phyloP scores from a whole-genome alignment of 2,113 vertebrate species.

The Pipa parva region DNA sequence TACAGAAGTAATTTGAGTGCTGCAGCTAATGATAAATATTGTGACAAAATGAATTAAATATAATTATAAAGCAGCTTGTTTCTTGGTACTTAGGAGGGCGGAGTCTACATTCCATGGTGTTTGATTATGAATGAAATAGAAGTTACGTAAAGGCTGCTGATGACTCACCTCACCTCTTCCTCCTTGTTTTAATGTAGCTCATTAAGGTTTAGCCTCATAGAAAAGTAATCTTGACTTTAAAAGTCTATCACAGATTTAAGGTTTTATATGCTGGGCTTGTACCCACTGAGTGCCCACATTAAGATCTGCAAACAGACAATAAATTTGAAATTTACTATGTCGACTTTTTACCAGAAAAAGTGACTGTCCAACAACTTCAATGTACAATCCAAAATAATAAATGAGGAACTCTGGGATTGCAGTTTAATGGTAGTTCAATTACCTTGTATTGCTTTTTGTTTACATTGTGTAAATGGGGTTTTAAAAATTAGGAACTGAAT shows the following conservation, averaged over 20 bases:
- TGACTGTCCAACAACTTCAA: conserved; percentile 68
- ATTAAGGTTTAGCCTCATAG: conserved; percentile 58
- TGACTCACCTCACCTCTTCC: conserved; percentile 58
- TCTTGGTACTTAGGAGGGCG: conserved; percentile 58
- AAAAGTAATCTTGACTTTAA: conserved; percentile 48
- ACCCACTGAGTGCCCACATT: conserved; percentile 50
- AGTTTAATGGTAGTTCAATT: conserved; percentile 46
- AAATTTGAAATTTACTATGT: too few relatives aligned
- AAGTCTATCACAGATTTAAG: conserved; percentile 45
- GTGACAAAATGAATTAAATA: conserved; percentile 48
- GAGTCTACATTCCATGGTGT: conserved; percentile 54
- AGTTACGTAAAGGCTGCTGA: conserved; percentile 62
- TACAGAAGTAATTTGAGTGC: conserved; percentile 9
- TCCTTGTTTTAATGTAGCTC: conserved; percentile 68
- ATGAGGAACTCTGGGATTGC: conserved; percentile 48
- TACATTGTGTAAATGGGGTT: too few relatives aligned
- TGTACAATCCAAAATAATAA: conserved; percentile 48
- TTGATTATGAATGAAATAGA: conserved; percentile 61
- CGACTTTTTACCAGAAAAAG: too few relatives aligned
- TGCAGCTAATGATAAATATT: conserved; percentile 26
- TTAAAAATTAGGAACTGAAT: too few relatives aligned
- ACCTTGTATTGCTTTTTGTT: too few relatives aligned
- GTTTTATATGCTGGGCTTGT: conserved; percentile 62
- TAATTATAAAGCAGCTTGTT: conserved; percentile 54
- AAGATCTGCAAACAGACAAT: too few relatives aligned